Conservation (phyloP, 2,797 vertebrate genomes). For the Ataeniobius toweri region DNA sequence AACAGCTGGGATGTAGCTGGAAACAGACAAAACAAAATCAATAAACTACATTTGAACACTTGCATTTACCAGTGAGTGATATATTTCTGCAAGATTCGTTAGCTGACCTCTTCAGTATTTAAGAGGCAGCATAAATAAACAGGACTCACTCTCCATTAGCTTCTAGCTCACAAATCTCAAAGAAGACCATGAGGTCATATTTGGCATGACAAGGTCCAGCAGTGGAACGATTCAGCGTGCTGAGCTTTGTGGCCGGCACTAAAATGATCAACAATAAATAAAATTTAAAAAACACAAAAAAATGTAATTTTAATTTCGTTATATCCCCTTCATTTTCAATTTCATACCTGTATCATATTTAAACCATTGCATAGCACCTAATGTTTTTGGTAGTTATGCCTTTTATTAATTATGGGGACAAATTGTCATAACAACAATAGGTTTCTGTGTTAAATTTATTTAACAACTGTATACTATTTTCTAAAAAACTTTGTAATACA, state of each 20-base stretch:
- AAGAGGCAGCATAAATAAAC: background rate
- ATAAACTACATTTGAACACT: slow-evolving; percentile 1
- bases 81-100: background rate
- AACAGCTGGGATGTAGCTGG: slow-evolving; percentile 94
- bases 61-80: background rate
- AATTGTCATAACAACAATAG: background rate
- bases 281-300: background rate
- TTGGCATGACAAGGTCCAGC: slow-evolving; percentile 95
- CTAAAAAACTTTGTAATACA: background rate
- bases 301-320: background rate
- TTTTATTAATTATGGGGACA: background rate
- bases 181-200: slow-evolving; percentile 96
- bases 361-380: background rate
- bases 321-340: background rate
- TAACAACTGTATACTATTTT: too few species aligned
- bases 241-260: slow-evolving; percentile 98
- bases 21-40: slow-evolving; percentile 20
- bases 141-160: slow-evolving; percentile 97
- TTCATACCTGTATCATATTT: background rate
- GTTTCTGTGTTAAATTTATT: too few species aligned
- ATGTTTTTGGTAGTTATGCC: background rate
- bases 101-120: background rate
- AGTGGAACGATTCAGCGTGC: slow-evolving; percentile 87
- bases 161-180: slow-evolving; percentile 98
- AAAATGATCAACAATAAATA: slow-evolving; percentile 12